phyloP scores from a whole-genome alignment of 2,888 invertebrate species.

The Lithophane ornitopus region DNA sequence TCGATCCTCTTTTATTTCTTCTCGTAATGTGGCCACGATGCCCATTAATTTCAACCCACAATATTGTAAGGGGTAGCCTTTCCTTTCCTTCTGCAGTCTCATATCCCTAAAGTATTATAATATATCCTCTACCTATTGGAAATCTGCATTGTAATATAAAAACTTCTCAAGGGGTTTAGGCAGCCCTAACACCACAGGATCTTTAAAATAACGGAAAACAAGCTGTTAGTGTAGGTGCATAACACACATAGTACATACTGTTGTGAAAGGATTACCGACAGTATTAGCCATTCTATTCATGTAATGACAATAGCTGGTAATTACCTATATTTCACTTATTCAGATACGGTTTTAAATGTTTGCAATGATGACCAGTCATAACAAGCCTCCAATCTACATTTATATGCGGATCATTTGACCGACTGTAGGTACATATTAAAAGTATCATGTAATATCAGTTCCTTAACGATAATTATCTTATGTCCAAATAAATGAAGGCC shows the following conservation, averaged over 20 bases:
- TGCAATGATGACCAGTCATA: constrained; percentile 37
- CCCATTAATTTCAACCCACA: not conserved
- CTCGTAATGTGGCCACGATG: not conserved
- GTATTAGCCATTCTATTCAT: constrained; percentile 47
- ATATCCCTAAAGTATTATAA: not conserved
- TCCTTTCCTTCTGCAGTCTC: not conserved
- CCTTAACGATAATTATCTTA: not conserved
- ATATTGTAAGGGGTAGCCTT: not conserved
- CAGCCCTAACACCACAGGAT: constrained; percentile 38
- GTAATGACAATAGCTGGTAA: constrained; percentile 64
- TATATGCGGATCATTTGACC: constrained; percentile 19
- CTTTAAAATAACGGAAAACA: constrained; percentile 53
- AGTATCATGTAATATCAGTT: not conserved
- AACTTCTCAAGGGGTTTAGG: not conserved
- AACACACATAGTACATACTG: constrained; percentile 32
- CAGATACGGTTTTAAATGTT: constrained; percentile 21
- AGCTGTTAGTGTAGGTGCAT: constrained; percentile 9
- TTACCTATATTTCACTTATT: constrained; percentile 61
- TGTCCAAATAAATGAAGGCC: not conserved
- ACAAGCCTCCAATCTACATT: constrained; percentile 1
- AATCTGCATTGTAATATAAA: not conserved
- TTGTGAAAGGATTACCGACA: constrained; percentile 60
- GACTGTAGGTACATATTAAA: not conserved
- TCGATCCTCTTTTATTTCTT: constrained; percentile 22
- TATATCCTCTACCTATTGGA: not conserved